Evolutionary conservation across 2,797 vertebrate genomes (phyloP).

Genomic region (Onychomys arenicola): DNA sequence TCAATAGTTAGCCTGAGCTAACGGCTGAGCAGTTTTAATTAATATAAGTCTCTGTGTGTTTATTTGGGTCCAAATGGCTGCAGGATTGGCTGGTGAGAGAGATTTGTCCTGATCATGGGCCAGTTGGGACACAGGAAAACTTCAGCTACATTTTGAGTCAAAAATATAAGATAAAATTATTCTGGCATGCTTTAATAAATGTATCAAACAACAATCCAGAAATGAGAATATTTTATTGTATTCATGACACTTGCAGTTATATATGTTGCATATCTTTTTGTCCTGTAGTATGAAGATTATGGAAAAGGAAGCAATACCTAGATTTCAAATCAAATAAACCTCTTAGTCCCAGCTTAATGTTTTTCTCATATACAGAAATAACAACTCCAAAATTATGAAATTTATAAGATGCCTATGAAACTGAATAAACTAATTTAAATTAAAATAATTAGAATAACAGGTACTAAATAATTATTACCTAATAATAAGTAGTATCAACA

Average conservation of each 20-base stretch:
- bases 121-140: too few relatives aligned
- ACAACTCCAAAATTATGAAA: background rate
- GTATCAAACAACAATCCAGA: background rate
- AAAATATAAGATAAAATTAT: background rate
- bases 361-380: background rate
- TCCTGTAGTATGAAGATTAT: background rate
- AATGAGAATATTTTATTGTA: background rate
- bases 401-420: background rate
- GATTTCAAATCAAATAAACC: background rate
- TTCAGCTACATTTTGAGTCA: background rate
- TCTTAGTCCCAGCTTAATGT: background rate
- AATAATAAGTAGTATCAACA: background rate
- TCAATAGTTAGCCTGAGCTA: too few relatives aligned
- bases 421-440: background rate
- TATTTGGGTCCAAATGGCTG: too few relatives aligned
- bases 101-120: too few relatives aligned
- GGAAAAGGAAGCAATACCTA: background rate
- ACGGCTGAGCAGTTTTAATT: too few relatives aligned
- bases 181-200: background rate
- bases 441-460: background rate
- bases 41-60: too few relatives aligned
- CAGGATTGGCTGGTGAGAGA: too few relatives aligned
- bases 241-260: background rate
- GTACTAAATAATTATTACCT: background rate
- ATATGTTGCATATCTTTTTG: background rate